Conservation (phyloP, 2,888 invertebrate genomes). For the Orthonevra nobilis region DNA sequence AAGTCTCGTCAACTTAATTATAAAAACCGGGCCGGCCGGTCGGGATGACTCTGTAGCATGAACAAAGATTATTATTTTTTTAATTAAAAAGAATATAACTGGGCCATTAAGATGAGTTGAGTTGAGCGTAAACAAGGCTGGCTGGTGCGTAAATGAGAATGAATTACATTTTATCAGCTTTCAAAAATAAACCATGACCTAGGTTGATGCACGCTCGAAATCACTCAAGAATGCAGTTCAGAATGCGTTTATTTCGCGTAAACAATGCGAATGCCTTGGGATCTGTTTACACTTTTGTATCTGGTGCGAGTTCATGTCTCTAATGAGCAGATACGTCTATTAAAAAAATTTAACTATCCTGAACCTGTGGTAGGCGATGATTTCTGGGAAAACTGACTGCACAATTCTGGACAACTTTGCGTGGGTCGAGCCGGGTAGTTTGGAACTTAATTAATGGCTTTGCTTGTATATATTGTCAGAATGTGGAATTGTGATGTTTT, state of each 20-base stretch:
- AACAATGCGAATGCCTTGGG: background rate
- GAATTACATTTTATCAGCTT: background rate
- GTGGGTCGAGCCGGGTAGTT: slow-evolving; percentile 4
- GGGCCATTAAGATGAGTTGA: slow-evolving; percentile 41
- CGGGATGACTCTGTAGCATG: too few relatives aligned
- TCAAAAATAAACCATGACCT: slow-evolving; percentile 28
- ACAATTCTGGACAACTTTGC: slow-evolving; percentile 5
- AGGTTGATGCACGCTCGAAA: slow-evolving; percentile 1
- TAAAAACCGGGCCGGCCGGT: background rate
- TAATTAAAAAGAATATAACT: slow-evolving; percentile 20
- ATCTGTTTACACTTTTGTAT: slow-evolving; percentile 5
- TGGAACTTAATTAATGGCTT: background rate
- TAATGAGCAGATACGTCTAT: too few relatives aligned
- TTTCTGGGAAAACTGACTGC: slow-evolving; percentile 3
- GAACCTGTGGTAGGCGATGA: too few relatives aligned
- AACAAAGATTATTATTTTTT: too few relatives aligned
- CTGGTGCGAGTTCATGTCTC: slow-evolving; percentile 20
- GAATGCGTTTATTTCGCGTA: background rate
- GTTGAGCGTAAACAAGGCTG: slow-evolving; percentile 36
- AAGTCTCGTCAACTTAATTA: slow-evolving; percentile 7
- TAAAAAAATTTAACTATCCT: too few relatives aligned
- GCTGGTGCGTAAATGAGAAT: slow-evolving; percentile 27
- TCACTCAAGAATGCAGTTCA: background rate
- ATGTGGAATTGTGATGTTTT: too few relatives aligned
- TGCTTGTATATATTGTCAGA: too few relatives aligned